Base-by-base conservation (phyloP, 1,140 invertebrate species). In the Aphelenchoides fujianensis region DNA sequence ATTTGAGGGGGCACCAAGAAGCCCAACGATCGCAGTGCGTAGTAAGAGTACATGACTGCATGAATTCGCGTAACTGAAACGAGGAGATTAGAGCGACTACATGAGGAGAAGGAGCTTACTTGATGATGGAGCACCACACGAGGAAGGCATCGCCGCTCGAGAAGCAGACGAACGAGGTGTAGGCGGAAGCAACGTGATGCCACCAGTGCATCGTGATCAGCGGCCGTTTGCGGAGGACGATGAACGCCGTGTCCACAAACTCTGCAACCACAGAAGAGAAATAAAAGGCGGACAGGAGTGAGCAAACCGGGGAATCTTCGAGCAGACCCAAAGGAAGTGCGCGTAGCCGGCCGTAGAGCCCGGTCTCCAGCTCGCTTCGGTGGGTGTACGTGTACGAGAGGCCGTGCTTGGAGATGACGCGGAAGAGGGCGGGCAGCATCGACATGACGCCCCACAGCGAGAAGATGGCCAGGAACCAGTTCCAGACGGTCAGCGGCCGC, bases 101-200 rank as follows among this genome's bases (percentile, higher is more conserved):
- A 48, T 48, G 41, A 48, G 23, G 12, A n/a, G n/a, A n/a, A n/a
- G n/a, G n/a, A 16, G 41, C 5, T 27, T 59, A 59, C 28, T 59
- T 59, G 55, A 59, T 5, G 5, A 5, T 30, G 5, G 55, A 27
- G 34, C 55, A 59, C 55, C 55, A 59, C 7, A 59, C 55, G 55
- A 59, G 5, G 23, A 59, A 59, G 7, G 55, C 5, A 19, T 59
- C 34, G 23, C 19, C 5, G 34, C 5, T 59, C 5, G 5, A 5
- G 19, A 59, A 59, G 34, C 55, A 7, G 55, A 59, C 55, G 34
- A 59, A 59, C 28, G 55, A 5, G 23, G 55, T 59, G 55, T 59
- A 59, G 5, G 5, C 5, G 34, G 5, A 5, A 23, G 55, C 55
- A 48, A 48, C 41, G 79, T 89, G 89, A 76, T 89, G 89, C 77